Percentiles rank a stretch among this genome's conserved stretches.
Evolutionary conservation across 2,888 invertebrate species (phyloP).

Genomic region (Keiferia lycopersicella): DNA sequence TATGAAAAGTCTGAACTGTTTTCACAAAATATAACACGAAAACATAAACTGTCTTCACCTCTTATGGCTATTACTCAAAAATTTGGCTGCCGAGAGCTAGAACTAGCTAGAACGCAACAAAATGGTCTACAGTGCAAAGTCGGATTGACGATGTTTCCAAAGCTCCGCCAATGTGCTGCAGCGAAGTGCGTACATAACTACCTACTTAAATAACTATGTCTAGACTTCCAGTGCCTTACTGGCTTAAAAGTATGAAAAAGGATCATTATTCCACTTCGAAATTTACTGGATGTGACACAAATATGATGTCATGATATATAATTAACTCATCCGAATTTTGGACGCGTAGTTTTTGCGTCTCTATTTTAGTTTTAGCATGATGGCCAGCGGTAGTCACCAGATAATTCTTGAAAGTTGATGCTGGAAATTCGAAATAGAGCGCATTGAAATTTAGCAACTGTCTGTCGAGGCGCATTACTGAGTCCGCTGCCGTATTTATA

Average conservation of each 20-base stretch:
- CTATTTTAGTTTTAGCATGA: slow-evolving; percentile 8
- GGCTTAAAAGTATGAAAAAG: not conserved
- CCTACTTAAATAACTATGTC: slow-evolving; percentile 11
- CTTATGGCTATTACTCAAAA: slow-evolving; percentile 70
- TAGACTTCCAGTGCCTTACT: slow-evolving; percentile 5
- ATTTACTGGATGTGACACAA: too few relatives aligned
- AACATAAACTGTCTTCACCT: slow-evolving; percentile 71
- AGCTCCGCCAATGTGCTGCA: slow-evolving; percentile 55
- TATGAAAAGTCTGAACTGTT: slow-evolving; percentile 55
- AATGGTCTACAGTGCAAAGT: slow-evolving; percentile 63
- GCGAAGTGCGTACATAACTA: slow-evolving; percentile 39
- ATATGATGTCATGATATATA: slow-evolving; percentile 10
- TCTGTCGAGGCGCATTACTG: slow-evolving; percentile 71
- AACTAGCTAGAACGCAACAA: slow-evolving; percentile 59
- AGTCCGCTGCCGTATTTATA: slow-evolving; percentile 72
- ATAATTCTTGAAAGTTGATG: slow-evolving; percentile 53
- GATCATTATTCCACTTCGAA: not conserved
- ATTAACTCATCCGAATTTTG: not conserved
- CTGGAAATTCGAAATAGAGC: slow-evolving; percentile 70
- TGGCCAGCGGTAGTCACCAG: slow-evolving; percentile 36
- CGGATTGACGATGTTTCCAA: slow-evolving; percentile 64
- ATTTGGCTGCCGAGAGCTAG: slow-evolving; percentile 66
- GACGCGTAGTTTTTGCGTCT: slow-evolving; percentile 7
- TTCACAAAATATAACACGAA: slow-evolving; percentile 59
- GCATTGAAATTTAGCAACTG: slow-evolving; percentile 80